Conservation (phyloP, 2,888 invertebrate species). For the Drosophila demipolita region DNA sequence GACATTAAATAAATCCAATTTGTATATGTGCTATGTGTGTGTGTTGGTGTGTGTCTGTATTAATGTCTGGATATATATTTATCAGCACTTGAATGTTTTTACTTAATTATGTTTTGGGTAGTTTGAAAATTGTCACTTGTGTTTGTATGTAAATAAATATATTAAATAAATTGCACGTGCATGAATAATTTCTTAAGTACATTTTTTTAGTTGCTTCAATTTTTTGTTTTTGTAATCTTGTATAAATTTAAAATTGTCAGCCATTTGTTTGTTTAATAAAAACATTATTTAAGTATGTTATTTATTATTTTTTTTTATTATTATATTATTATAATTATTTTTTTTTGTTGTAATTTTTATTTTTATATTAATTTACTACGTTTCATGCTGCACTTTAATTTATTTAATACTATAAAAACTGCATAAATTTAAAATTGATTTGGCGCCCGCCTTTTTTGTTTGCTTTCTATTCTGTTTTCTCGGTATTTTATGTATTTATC, state of each 20-base stretch:
- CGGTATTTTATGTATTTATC: slow-evolving; percentile 20
- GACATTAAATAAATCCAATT: slow-evolving; percentile 25
- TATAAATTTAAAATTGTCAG: slow-evolving; percentile 80
- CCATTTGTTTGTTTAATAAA: slow-evolving; percentile 73
- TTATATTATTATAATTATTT: slow-evolving; percentile 21
- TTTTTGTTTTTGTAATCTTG: slow-evolving; percentile 36
- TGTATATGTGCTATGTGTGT: slow-evolving; percentile 5
- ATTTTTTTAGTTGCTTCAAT: slow-evolving; percentile 20
- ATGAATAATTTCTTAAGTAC: slow-evolving; percentile 74
- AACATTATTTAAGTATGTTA: slow-evolving; percentile 62
- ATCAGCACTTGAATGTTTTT: slow-evolving; percentile 17
- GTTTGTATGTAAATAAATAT: slow-evolving; percentile 54
- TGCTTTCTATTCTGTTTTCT: slow-evolving; percentile 7
- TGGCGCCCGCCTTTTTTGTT: slow-evolving; percentile 42
- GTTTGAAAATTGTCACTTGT: slow-evolving; percentile 11
- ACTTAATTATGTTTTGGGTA: slow-evolving; percentile 12
- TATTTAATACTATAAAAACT: slow-evolving; percentile 67
- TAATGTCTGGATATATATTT: slow-evolving; percentile 24
- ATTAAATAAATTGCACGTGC: slow-evolving; percentile 74
- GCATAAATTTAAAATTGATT: slow-evolving; percentile 70
- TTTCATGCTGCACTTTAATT: slow-evolving; percentile 27
- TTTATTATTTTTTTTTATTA: slow-evolving; percentile 25
- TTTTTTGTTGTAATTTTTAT: slow-evolving; percentile 25
- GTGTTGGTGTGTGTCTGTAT: slow-evolving; percentile 24
- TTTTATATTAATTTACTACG: slow-evolving; percentile 29